Conservation (phyloP, 2,113 vertebrate species). For the Psittacara wagleri region DNA sequence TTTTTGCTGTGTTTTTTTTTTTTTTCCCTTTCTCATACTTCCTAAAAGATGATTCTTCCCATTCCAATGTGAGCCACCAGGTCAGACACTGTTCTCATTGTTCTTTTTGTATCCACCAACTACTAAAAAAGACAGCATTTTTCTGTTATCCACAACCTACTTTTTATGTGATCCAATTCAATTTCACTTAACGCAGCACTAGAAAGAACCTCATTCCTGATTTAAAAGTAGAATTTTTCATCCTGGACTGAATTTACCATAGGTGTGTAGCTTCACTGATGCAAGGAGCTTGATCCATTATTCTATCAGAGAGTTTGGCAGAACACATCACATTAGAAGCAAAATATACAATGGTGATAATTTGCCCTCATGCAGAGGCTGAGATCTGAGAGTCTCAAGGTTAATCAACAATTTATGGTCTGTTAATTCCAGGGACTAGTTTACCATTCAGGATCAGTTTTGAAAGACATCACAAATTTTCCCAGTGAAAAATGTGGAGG, state of each 20-base stretch:
- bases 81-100: not conserved
- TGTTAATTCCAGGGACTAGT: not conserved
- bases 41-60: not conserved
- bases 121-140: not conserved
- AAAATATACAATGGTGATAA: not conserved
- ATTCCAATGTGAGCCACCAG: not conserved
- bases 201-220: not conserved
- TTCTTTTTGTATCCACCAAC: not conserved
- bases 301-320: not conserved
- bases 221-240: not conserved
- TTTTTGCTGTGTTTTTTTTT: fast-evolving
- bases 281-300: not conserved
- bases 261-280: not conserved
- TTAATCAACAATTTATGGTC: not conserved
- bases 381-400: not conserved
- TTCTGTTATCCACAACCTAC: not conserved
- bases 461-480: not conserved
- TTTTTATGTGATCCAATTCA: not conserved
- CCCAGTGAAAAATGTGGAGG: not conserved
- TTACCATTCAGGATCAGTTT: not conserved
- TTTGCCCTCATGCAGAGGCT: not conserved
- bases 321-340: not conserved
- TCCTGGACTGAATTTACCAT: not conserved
- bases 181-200: not conserved
- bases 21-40: not conserved